Base-by-base conservation (phyloP, 2,888 invertebrate species). In the Pedicia rivosa region DNA sequence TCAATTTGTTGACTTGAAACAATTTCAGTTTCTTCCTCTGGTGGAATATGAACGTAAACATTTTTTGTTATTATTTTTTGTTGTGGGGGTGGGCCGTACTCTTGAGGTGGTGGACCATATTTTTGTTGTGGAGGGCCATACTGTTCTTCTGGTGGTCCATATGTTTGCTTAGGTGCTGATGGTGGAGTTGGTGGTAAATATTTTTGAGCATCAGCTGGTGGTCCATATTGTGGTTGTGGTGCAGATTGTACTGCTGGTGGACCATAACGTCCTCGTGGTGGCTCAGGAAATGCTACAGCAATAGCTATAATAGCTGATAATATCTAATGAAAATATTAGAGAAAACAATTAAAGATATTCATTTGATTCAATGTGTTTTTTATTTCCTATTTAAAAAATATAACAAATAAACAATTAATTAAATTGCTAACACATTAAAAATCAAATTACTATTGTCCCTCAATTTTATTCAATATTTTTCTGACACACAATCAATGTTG, bases 31-130 rank as follows among this genome's bases (percentile, higher is more conserved):
- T 65, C 65, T 49, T 68, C 67, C 56, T 64, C 64, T 40, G 68
- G 68, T 27, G 69, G 68, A 17, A 69, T 64, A 52, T 68, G 69
- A 4, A 69, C 67, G 48, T 68, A 69, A 32, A 65, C 58, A 41
- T 62, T 62, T 45, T 61, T 62, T 14, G 62, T 62, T 22, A 62
- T 50, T 20, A 59, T 44, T 4, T 56, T 48, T 42, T 56, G 53
- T 4, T 48, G 43, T 45, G 48, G 44, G 4, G 58, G 57, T 36
- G 59, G 57, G 0, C 59, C 61, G 43, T 60, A 62, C 43, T 55
- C 53, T 22, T 50, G 47, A 9, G 57, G 53, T 3, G 59, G 59
- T 32, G 60, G 55, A 2, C 59, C 56, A 37, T 61, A 61, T 36
- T 41, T 35, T 26, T 40, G 39, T 12, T 37, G 29, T 8, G 44